Evolutionary conservation across 2,113 vertebrate species (phyloP).

Genomic region (Pterocles burchelli): DNA sequence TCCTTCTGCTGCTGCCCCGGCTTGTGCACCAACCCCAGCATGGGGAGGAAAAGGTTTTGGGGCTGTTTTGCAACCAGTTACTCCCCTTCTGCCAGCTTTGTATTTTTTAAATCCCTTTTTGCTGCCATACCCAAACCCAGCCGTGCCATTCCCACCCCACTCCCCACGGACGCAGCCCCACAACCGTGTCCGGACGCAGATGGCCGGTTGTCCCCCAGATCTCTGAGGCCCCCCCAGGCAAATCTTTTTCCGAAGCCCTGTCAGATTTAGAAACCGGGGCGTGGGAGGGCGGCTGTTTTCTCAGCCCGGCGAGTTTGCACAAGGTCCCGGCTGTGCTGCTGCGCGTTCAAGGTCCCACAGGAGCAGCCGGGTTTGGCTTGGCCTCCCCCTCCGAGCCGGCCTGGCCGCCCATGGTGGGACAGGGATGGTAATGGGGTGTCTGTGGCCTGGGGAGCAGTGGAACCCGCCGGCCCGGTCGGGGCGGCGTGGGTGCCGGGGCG

Average conservation of each 20-base stretch:
- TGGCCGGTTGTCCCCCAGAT: not conserved
- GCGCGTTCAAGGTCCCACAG: not conserved
- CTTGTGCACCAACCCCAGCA: not conserved
- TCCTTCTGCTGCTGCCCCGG: not conserved
- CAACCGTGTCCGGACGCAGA: fast-evolving
- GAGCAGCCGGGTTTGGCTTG: not conserved
- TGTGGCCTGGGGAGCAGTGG: not conserved
- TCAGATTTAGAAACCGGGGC: not conserved
- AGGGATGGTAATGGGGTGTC: not conserved
- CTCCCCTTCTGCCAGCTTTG: not conserved
- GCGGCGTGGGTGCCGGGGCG: not conserved
- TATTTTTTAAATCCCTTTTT: not conserved
- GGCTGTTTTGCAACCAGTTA: not conserved
- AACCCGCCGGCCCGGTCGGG: not conserved
- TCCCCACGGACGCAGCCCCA: not conserved
- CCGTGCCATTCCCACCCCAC: fast-evolving
- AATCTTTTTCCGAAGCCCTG: not conserved
- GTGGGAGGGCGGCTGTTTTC: not conserved
- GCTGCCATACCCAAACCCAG: not conserved
- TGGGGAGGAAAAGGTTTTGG: not conserved
- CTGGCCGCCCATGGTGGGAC: not conserved
- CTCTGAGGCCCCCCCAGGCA: not conserved
- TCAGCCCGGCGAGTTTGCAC: not conserved
- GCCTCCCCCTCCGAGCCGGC: not conserved
- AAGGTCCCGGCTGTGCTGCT: not conserved